Evolutionary conservation across 1,140 invertebrate genomes (phyloP), one percentile per base, ranked within the genome.

Genomic region (Chelonus insularis): DNA sequence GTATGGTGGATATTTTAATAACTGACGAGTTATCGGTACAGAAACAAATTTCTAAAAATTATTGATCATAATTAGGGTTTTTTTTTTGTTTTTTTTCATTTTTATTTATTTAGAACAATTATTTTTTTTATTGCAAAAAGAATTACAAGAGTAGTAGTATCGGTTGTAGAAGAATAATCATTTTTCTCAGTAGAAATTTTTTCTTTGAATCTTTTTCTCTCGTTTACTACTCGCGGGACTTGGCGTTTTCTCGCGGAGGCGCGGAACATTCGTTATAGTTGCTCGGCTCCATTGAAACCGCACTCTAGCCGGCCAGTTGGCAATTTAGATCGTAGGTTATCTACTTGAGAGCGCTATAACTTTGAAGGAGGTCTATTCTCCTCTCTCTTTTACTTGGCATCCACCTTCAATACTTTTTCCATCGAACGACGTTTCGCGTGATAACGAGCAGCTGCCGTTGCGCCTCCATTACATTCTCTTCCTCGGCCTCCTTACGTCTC

Each of bases 271-370:
- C 48, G 57, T 60, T 52, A 60, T 32, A 60, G 57, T 52, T 60
- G 57, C 47, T 39, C 34, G 57, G 57, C 32, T 52, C 47, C 47
- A 60, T 61, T 61, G 50, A 61, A 61, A 61, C 18, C 25, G 41
- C 59, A 21, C 48, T 47, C 18, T 14, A 48, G 57, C 23, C 48
- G 39, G 58, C 43, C 43, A 18, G 47, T 60, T 43, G 54, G 63
- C 70, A 66, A 72, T 71, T 72, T 67, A 71, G 69, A 71, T 66
- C 69, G 68, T 47, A 63, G 55, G 60, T 65, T 61, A 61, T 64
- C 60, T 47, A 57, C 51, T 66, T 66, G 64, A 71, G 63, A 66
- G 69, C 69, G 71, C 69, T 71, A 66, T 73, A 73, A 73, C 68
- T 65, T 68, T 68, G 60, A 63, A 66, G 55, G 60, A 62, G 67